These are phyloP conservation scores for Liasis olivaceus DNA, from an alignment of 2,797 vertebrate genomes.

Conservation along the genomic window DNA sequence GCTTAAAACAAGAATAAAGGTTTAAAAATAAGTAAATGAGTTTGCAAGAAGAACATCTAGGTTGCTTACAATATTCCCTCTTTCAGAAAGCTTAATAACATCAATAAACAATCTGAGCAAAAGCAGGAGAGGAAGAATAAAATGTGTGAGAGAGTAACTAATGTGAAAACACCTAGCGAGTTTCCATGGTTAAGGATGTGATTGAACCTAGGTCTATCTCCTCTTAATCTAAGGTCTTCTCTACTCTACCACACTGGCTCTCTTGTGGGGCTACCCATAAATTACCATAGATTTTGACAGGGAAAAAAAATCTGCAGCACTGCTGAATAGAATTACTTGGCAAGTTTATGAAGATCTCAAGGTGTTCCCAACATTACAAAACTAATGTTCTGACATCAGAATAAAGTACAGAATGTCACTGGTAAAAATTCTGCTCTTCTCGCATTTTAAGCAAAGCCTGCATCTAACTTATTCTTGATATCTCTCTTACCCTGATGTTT, in stretches of 20 bases:
- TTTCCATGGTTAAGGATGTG: neutral
- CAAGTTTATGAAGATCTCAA: neutral
- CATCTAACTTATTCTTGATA: neutral
- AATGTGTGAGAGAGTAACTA: neutral
- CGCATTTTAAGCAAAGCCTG: neutral
- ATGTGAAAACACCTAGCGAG: neutral
- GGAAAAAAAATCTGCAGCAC: too few relatives aligned
- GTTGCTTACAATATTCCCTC: neutral
- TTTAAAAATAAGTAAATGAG: constrained; percentile 22
- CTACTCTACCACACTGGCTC: too few relatives aligned
- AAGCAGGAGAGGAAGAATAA: neutral
- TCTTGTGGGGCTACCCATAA: too few relatives aligned
- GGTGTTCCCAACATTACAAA: neutral
- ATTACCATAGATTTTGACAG: neutral
- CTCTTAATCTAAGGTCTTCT: neutral
- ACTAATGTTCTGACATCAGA: neutral
- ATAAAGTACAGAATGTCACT: neutral
- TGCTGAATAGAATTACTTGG: neutral
- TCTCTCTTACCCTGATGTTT: neutral
- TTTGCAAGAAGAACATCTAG: neutral
- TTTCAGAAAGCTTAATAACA: neutral
- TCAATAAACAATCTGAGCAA: constrained; percentile 12
- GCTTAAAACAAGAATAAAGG: neutral
- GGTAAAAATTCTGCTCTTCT: neutral
- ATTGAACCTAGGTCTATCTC: neutral